Evolutionary conservation across 1,140 invertebrate species (phyloP).

Genomic region (Ruditapes philippinarum): DNA sequence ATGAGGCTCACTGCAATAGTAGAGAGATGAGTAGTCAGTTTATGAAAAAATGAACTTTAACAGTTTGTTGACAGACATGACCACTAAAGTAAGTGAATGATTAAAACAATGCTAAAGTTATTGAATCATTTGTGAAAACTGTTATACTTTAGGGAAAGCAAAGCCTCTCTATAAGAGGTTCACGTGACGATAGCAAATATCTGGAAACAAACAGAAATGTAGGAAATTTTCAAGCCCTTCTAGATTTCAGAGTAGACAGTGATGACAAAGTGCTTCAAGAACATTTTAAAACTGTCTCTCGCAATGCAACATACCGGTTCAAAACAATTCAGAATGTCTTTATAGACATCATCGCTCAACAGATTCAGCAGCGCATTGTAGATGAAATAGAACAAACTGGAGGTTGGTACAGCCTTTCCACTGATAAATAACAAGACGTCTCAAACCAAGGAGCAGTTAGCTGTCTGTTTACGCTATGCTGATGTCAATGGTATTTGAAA

Average conservation of each 20-base stretch:
- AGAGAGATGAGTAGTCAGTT: not conserved
- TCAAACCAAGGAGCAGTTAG: constrained; percentile 30
- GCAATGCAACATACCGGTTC: not conserved
- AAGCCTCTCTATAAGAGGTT: not conserved
- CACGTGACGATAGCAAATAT: not conserved
- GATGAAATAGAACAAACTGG: constrained; percentile 2
- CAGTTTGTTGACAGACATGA: not conserved
- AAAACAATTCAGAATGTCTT: constrained; percentile 26
- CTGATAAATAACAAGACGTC: constrained; percentile 12
- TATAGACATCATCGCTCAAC: not conserved
- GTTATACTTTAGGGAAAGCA: not conserved
- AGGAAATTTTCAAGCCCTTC: constrained; percentile 8
- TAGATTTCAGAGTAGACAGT: constrained; percentile 1
- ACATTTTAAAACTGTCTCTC: constrained; percentile 18
- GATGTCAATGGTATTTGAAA: not conserved
- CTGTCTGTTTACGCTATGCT: constrained; percentile 5
- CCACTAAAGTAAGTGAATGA: not conserved
- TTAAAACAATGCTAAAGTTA: not conserved
- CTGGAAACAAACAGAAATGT: not conserved
- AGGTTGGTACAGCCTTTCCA: constrained; percentile 7
- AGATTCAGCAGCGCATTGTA: constrained; percentile 1
- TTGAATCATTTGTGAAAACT: not conserved
- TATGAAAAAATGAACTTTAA: not conserved
- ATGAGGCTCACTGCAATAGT: not conserved
- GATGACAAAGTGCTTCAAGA: not conserved